Evolutionary conservation across 1,140 invertebrate genomes (phyloP), one percentile per base, ranked within the genome.

Genomic region (Melipona quadrifasciata): DNA sequence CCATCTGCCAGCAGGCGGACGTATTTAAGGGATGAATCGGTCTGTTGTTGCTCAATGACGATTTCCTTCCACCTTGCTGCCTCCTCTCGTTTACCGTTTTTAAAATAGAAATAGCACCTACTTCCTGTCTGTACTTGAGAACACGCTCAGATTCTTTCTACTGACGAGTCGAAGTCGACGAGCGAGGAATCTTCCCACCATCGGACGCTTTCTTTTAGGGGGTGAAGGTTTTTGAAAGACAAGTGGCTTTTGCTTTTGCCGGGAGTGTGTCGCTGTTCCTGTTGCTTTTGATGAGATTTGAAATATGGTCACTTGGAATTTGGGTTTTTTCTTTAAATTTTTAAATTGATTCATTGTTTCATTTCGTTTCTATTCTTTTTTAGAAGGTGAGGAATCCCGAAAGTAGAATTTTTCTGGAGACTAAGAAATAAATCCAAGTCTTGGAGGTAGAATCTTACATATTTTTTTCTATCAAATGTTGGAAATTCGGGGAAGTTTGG

Each of bases 81-180:
- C 75, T 64, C 12, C 55, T 53, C 31, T 64, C 47, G 21, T 61
- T 89, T 79, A 57, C n/a, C 21, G 21, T 68, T 34, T 89, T 75
- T 84, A 82, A 87, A 89, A 89, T 89, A 85, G 88, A 87, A 70
- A 83, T 88, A 39, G 31, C 53, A 17, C 27, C 17, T 16, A 68
- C 75, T 87, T 89, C 79, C 79, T 24, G 68, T 27, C 34, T 24
- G 24, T 31, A 53, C 12, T 31, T 17, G 58, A 47, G 8, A 73
- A 14, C 58, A 34, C 39, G 39, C 34, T n/a, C 47, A 47, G 10
- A n/a, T 51, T 51, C 55, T 61, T 80, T 80, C 71, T 34, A 24
- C 6, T n/a, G 10, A 11, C 34, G 34, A 39, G 34, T 39, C 2
- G 34, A 39, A 39, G 34, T 2, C 21, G 10, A 5, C 21, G 19